A percentile compares a stretch with the other conserved stretches of the same genome.
phyloP scores from a whole-genome alignment of 2,888 invertebrate genomes.

The Folsomia candida region DNA sequence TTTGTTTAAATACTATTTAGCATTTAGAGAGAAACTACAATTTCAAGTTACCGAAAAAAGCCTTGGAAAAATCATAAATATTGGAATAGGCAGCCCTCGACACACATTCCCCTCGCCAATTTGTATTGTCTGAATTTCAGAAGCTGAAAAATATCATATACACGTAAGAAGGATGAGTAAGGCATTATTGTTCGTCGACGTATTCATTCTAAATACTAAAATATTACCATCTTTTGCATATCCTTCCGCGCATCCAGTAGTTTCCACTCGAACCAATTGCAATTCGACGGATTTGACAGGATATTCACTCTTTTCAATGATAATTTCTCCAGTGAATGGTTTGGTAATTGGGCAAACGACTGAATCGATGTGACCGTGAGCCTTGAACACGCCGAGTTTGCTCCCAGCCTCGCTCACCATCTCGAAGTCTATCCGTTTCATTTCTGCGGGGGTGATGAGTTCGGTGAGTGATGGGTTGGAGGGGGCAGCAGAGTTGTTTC shows the following conservation, averaged over 20 bases:
- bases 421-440: slow-evolving; percentile 48
- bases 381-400: slow-evolving; percentile 47
- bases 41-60: too few species aligned
- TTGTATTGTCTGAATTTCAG: slow-evolving; percentile 97
- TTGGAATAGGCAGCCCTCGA: slow-evolving; percentile 77
- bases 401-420: slow-evolving; percentile 48
- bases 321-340: slow-evolving; percentile 83
- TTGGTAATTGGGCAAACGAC: slow-evolving; percentile 77
- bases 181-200: slow-evolving; percentile 2
- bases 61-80: slow-evolving; percentile 92
- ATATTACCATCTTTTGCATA: slow-evolving; percentile 79
- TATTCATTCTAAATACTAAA: background rate
- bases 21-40: too few species aligned
- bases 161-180: background rate
- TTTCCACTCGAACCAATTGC: slow-evolving; percentile 90
- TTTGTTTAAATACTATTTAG: too few species aligned
- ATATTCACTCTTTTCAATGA: slow-evolving; percentile 57
- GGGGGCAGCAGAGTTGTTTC: slow-evolving; percentile 49
- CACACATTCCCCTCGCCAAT: slow-evolving; percentile 89
- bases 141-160: slow-evolving; percentile 64
- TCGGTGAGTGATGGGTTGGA: slow-evolving; percentile 28
- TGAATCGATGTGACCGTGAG: slow-evolving; percentile 66
- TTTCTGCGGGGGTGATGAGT: slow-evolving; percentile 40
- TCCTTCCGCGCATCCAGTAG: slow-evolving; percentile 89
- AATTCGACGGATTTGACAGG: slow-evolving; percentile 89